Evolutionary conservation across 1,140 invertebrate genomes (phyloP), one percentile per base, ranked within the genome.

Genomic region (Lamellibrachia luymesi): DNA sequence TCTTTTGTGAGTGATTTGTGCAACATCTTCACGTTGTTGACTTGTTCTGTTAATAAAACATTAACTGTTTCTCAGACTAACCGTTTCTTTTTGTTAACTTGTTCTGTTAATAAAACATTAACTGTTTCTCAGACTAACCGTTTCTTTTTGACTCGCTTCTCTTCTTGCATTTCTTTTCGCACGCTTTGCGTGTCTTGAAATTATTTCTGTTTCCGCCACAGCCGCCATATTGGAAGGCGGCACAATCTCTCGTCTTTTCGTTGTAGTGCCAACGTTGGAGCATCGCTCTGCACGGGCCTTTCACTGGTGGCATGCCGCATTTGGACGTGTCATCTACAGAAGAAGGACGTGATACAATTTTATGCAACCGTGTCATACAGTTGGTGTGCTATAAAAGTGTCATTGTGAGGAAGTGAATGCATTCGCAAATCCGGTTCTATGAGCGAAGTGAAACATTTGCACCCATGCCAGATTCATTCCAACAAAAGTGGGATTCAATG

Each of bases 181-280:
- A 91, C 10, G 49, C 91, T 50, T 51, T 50, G 92, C 91, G 56
- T 2, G 95, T 95, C 52, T 94, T 93, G 94, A 97, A 97, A 94
- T 97, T 97, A 94, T 97, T 97, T 50, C 95, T 95, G 95, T 96
- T 97, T 91, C 97, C 97, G 27, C 95, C 95, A 94, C 97, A 97
- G 51, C 97, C 97, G 17, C 97, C 97, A 94, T 96, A 97, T 90
- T 96, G 95, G 94, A 97, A 97, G 90, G 95, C 94, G 94, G 97
- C 95, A 94, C 97, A 97, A 91, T 94, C 51, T 51, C 94, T 94
- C 27, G 95, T 95, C 27, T 94, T 94, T 5, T 94, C 56, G 93
- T 97, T 96, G 95, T 96, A 97, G 94, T 95, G 96, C 95, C 95
- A 97, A 5, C 64, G 64, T 17, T 1, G 13, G 17, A 80, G 13